Evolutionary conservation across 2,888 invertebrate species (phyloP).

Genomic region (Keiferia lycopersicella): DNA sequence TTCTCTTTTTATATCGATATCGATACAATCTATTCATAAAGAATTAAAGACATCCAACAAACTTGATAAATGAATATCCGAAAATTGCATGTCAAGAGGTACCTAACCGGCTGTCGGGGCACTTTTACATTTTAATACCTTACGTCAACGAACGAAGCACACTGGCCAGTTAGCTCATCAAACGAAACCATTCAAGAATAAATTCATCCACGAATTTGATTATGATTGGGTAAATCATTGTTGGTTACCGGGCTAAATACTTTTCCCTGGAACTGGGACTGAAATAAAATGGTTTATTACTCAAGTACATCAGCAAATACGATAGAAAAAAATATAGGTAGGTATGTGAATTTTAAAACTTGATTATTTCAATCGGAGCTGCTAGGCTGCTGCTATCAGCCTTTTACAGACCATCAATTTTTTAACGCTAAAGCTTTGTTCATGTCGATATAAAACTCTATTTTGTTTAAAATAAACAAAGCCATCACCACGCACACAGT

Average conservation of each 20-base stretch:
- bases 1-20: conserved; percentile 41
- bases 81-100: conserved; percentile 78
- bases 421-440: too few relatives aligned
- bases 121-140: conserved; percentile 72
- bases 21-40: conserved; percentile 43
- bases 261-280: too few relatives aligned
- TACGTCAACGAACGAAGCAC: conserved; percentile 59
- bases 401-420: too few relatives aligned
- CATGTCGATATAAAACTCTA: not conserved
- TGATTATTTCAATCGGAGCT: too few relatives aligned
- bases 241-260: too few relatives aligned
- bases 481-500: conserved; percentile 8
- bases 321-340: too few relatives aligned
- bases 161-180: conserved; percentile 40
- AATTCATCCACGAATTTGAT: not conserved
- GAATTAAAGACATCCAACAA: conserved; percentile 40
- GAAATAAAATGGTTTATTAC: too few relatives aligned
- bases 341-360: too few relatives aligned
- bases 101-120: conserved; percentile 61
- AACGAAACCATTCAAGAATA: not conserved
- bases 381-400: too few relatives aligned
- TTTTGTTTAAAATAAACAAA: conserved; percentile 16
- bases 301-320: too few relatives aligned
- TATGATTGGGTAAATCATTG: not conserved
- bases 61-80: conserved; percentile 72